Percentiles rank a stretch among this genome's conserved stretches.
These are phyloP conservation scores for Cantharis nigra DNA, from an alignment of 2,888 invertebrate species.

Conservation along the genomic window DNA sequence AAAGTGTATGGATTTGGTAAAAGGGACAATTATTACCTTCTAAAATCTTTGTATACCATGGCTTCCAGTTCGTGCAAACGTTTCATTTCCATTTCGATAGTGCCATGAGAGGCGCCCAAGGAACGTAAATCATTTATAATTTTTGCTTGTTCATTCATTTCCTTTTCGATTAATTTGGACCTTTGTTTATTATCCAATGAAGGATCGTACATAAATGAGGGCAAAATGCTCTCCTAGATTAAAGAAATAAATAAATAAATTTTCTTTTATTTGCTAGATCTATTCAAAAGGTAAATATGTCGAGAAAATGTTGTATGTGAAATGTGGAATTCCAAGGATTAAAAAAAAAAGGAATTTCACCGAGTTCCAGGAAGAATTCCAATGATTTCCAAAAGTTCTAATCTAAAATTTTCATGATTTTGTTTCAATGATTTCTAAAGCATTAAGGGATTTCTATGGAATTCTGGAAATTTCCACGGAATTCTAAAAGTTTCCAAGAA, in stretches of 20 bases:
- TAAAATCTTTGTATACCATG: constrained; percentile 91
- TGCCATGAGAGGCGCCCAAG: constrained; percentile 85
- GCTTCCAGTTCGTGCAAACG: constrained; percentile 92
- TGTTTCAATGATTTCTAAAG: too few species aligned
- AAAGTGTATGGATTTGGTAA: constrained; percentile 43
- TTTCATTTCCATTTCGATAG: constrained; percentile 90
- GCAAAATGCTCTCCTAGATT: constrained; percentile 70
- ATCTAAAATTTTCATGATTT: too few species aligned
- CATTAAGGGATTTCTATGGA: too few species aligned
- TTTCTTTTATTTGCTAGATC: too few species aligned
- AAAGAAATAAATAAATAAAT: background rate
- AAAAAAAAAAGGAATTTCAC: too few species aligned
- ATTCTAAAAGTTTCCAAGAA: too few species aligned
- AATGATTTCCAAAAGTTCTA: too few species aligned
- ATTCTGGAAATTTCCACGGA: too few species aligned
- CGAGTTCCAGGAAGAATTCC: too few species aligned
- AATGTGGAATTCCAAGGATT: too few species aligned
- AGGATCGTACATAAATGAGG: constrained; percentile 82
- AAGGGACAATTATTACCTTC: constrained; percentile 59
- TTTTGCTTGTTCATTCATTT: constrained; percentile 97
- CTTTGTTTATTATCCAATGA: constrained; percentile 80
- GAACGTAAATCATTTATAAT: constrained; percentile 88
- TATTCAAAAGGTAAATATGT: too few species aligned
- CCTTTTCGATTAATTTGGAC: constrained; percentile 92
- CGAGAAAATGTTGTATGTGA: too few species aligned